Evolutionary conservation across 2,797 vertebrate species (phyloP), one percentile per base, ranked within the genome.

Genomic region (Xerus rutilus): DNA sequence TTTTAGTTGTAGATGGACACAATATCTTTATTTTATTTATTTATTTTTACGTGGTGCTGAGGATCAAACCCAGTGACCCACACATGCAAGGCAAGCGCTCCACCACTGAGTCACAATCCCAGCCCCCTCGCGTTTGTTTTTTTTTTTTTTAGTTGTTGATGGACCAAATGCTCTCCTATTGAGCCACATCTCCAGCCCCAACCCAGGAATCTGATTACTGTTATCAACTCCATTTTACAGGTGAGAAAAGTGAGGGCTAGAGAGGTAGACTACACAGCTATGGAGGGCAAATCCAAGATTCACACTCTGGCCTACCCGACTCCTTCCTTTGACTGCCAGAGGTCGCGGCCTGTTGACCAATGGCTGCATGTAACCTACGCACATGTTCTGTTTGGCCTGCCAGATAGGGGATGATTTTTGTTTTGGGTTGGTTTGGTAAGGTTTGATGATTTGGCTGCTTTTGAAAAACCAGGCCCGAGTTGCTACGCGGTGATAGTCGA

Each of bases 401-500:
- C 11, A 65, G 43, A 35, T 13, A 25, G 6, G 10, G 67, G 35
- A 12, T 62, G 6, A 54, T 54, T 74, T 82, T 54, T 92, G 49
- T 54, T 94, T 91, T 28, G 25, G 47, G 52, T 87, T 90, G 76
- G 25, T 52, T 92, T 57, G n/a, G 8, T 8, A 28, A 64, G 54
- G 28, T 79, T 65, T 70, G 47, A 52, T 78, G 49, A 84, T 72
- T 84, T 77, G 88, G 14, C 76, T 85, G 82, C 62, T 92, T 96
- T 49, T 64, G 12, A 39, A 87, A 94, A 52, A n/a, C 35, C 32
- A 39, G 85, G 67, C 23, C 81, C 5, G 17, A 39, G 43, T n/a
- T 39, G 47, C 35, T 59, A 0, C 2, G 0, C 7, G 5, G 64
- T 74, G 39, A 49, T 39, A 32, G 2, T 93, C 59, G 17, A 21